A percentile compares a stretch with the other conserved stretches of the same genome.
These are phyloP conservation scores for Lagopus muta DNA, from an alignment of 2,113 vertebrate species.

Conservation along the genomic window DNA sequence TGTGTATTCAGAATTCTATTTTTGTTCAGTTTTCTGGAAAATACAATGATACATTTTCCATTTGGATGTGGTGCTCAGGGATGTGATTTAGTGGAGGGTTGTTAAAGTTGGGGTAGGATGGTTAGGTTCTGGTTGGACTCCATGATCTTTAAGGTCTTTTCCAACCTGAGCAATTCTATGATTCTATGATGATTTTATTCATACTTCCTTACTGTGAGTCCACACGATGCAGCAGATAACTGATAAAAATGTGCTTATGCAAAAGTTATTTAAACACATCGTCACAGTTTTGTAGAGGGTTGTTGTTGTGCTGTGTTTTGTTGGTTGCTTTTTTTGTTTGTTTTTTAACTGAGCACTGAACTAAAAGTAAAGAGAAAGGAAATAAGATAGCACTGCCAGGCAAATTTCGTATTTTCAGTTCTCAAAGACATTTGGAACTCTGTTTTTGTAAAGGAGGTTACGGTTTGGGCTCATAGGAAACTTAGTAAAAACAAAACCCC, in stretches of 20 bases:
- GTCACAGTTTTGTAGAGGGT: background rate
- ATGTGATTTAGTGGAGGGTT: no score
- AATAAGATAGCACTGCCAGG: background rate
- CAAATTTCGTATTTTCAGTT: background rate
- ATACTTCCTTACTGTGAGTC: background rate
- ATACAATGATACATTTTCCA: background rate
- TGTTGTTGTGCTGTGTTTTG: background rate
- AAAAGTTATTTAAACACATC: background rate
- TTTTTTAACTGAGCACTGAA: background rate
- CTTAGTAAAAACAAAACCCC: background rate
- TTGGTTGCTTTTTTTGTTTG: background rate
- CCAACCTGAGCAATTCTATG: no score
- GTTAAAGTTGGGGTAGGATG: no score
- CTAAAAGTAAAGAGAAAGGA: background rate
- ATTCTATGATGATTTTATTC: slow-evolving; percentile 3
- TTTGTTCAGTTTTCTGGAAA: background rate
- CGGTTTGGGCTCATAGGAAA: background rate
- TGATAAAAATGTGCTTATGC: background rate
- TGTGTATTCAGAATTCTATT: background rate
- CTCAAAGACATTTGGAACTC: background rate
- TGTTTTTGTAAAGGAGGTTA: background rate
- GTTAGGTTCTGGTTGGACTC: no score
- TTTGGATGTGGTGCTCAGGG: no score
- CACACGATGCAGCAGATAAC: background rate
- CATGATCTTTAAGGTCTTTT: no score